phyloP scores from a whole-genome alignment of 2,113 vertebrate species.

The Caranx ignobilis region DNA sequence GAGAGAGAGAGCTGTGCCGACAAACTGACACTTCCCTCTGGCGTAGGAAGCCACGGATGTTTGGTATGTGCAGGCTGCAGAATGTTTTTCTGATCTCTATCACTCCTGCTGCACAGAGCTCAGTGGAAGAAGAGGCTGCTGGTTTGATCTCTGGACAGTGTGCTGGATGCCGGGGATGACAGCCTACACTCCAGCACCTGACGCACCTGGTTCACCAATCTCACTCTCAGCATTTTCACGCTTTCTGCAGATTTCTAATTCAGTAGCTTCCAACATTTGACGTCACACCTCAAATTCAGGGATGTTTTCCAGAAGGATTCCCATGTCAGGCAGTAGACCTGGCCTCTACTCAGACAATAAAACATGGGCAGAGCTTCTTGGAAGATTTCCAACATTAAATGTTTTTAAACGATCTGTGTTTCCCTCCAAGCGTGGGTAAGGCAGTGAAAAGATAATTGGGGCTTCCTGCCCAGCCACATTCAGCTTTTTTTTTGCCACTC shows the following conservation, averaged over 20 bases:
- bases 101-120: background rate
- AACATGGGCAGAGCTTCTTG: background rate
- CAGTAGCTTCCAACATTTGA: too few relatives aligned
- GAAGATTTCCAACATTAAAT: too few relatives aligned
- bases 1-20: background rate
- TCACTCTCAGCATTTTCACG: background rate
- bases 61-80: background rate
- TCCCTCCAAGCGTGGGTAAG: background rate
- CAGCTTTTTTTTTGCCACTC: background rate
- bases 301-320: background rate
- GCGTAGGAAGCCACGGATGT: too few relatives aligned
- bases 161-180: too few relatives aligned
- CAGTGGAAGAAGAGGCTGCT: background rate
- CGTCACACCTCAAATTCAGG: too few relatives aligned
- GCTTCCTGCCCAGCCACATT: constrained; percentile 1
- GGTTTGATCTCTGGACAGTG: too few relatives aligned
- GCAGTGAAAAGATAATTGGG: background rate
- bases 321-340: too few relatives aligned
- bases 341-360: background rate
- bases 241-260: background rate
- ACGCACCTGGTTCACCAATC: background rate
- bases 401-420: background rate
- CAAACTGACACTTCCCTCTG: background rate
- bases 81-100: background rate
- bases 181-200: too few relatives aligned